phyloP scores from a whole-genome alignment of 2,113 vertebrate genomes.

The Eulemur rufifrons region DNA sequence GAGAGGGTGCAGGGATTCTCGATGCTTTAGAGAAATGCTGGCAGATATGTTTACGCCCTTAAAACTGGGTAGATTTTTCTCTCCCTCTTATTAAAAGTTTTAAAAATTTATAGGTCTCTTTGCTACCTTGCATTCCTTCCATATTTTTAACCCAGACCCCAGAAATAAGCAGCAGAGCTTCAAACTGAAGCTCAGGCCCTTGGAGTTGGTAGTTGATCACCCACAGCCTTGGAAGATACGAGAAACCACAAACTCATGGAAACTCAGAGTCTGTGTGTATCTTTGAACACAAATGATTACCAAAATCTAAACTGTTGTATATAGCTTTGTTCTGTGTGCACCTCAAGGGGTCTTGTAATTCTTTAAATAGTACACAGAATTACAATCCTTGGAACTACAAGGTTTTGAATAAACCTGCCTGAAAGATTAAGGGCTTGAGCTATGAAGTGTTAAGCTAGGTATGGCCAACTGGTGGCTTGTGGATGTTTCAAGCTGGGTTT shows the following conservation, averaged over 20 bases:
- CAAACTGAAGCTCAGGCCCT: neutral
- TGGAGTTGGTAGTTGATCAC: neutral
- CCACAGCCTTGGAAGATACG: neutral
- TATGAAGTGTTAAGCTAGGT: neutral
- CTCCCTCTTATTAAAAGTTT: neutral
- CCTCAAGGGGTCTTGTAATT: neutral
- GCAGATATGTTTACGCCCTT: rapidly evolving
- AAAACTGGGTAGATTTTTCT: rapidly evolving
- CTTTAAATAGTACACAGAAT: neutral
- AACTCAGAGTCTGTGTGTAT: rapidly evolving
- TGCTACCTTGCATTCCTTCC: neutral
- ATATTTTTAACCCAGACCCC: neutral
- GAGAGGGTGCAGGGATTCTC: neutral
- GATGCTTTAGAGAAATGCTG: rapidly evolving
- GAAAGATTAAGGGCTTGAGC: neutral
- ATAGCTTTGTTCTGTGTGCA: neutral
- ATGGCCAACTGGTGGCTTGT: neutral
- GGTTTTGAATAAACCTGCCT: neutral
- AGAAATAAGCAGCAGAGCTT: neutral
- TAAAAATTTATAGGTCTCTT: neutral
- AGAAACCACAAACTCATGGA: neutral
- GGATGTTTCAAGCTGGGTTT: neutral
- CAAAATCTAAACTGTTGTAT: neutral
- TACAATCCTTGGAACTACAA: neutral
- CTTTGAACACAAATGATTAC: neutral